These are phyloP conservation scores for Poecilia picta DNA, from an alignment of 2,797 vertebrate genomes.

Conservation along the genomic window DNA sequence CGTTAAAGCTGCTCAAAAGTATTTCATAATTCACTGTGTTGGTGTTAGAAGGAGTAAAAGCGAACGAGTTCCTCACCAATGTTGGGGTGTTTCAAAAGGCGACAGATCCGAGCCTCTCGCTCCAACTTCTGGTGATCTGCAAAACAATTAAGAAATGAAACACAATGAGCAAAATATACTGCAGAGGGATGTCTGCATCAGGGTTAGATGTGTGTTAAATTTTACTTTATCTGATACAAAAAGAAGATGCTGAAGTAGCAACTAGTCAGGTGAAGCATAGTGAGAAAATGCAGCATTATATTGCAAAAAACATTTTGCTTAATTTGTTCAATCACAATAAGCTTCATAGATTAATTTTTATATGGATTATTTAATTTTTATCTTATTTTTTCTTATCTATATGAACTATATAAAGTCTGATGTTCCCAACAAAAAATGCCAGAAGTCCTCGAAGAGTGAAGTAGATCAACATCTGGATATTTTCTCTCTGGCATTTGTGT, in stretches of 20 bases:
- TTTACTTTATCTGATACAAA: neutral
- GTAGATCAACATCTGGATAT: neutral
- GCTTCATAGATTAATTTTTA: neutral
- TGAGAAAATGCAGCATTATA: neutral
- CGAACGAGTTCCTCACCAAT: conserved; percentile 84
- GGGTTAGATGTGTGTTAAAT: neutral
- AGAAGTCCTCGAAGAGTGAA: neutral
- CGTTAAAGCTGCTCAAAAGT: neutral
- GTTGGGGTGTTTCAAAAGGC: conserved; percentile 95
- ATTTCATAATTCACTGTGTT: neutral
- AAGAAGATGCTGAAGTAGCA: neutral
- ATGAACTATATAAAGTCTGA: neutral
- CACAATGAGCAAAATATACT: conserved; percentile 1
- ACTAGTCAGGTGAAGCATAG: neutral
- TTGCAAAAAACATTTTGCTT: neutral
- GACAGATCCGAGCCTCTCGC: conserved; percentile 96
- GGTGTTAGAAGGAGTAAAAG: neutral
- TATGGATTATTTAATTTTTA: neutral
- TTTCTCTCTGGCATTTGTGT: neutral
- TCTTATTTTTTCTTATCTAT: too few relatives aligned
- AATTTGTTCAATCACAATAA: neutral
- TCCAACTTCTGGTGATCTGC: conserved; percentile 98
- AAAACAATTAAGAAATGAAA: neutral
- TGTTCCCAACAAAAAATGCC: neutral
- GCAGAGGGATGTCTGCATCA: accelerated